These are phyloP conservation scores for Lasioglossum vierecki DNA, from an alignment of 2,888 invertebrate genomes.

Conservation along the genomic window DNA sequence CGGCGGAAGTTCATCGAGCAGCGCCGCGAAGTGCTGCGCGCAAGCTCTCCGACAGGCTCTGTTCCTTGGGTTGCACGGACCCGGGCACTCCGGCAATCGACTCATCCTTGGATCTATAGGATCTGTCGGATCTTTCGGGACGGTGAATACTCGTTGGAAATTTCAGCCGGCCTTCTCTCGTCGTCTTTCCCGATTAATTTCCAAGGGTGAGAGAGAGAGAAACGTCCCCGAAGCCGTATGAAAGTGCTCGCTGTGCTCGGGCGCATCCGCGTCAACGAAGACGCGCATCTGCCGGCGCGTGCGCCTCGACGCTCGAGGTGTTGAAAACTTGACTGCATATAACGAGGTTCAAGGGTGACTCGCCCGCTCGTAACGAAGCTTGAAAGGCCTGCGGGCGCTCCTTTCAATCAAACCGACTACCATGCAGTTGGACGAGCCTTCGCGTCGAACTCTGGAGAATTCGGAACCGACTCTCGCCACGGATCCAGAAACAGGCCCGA, in stretches of 20 bases:
- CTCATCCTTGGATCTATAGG: conserved; percentile 8
- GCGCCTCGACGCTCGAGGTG: conserved; percentile 62
- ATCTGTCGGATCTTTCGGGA: background rate
- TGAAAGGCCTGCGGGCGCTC: conserved; percentile 65
- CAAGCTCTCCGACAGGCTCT: conserved; percentile 19
- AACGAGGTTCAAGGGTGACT: conserved; percentile 69
- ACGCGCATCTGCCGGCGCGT: conserved; percentile 58
- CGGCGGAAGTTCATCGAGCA: conserved; percentile 34
- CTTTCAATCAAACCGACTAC: conserved; percentile 63
- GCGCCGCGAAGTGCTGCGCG: conserved; percentile 25
- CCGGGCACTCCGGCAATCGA: conserved; percentile 69
- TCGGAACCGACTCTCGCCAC: background rate
- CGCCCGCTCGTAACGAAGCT: conserved; percentile 62
- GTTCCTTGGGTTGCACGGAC: conserved; percentile 71
- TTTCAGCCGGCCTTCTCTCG: background rate
- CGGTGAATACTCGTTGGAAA: background rate
- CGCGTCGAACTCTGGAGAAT: background rate
- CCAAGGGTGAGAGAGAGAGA: background rate
- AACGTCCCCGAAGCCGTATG: conserved; percentile 14
- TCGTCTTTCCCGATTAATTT: background rate
- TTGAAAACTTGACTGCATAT: conserved; percentile 68
- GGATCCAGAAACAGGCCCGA: background rate
- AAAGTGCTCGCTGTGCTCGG: conserved; percentile 50
- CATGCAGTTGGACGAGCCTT: conserved; percentile 34
- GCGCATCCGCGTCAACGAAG: conserved; percentile 44